Evolutionary conservation across 2,888 invertebrate genomes (phyloP), one percentile per base, ranked within the genome.

Genomic region (Abrostola triplasia): DNA sequence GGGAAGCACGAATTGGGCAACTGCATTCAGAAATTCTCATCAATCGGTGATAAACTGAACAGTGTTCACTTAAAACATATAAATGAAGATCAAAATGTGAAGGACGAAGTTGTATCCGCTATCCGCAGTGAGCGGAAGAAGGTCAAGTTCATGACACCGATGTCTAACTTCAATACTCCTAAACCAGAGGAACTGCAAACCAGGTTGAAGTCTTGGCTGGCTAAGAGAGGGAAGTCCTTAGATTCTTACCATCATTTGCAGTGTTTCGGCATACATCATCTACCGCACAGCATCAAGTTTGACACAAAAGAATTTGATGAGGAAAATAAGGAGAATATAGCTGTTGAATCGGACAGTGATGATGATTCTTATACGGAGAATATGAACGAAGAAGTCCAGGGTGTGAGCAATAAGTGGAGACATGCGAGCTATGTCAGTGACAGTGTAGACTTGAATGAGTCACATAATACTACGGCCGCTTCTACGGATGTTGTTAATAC

Each of bases 291-390:
- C 0, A 13, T 72, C 11, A 62, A 61, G 4, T 79, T 79, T 0
- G 62, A 77, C 47, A 55, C 73, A 35, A 80, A 84, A 6, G 56
- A 76, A 1, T 84, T 84, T 59, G 89, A 92, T 36, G 94, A 95
- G 54, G 95, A 95, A 57, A 90, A 95, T 77, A 95, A 95, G 74
- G 95, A 95, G 66, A 95, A 95, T 73, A 84, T 93, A 56, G 92
- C 93, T 0, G 57, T 92, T 5, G 90, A 92, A 5, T 87, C 90
- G 0, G 93, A 93, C 36, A 89, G 88, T 41, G 94, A 93, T 70
- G 89, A 93, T 76, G 90, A 88, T 6, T 94, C 95, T 0, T 92
- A 82, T 55, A 73, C 79, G 0, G 92, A 94, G 6, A 90, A 85
- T 54, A 88, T 91, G 83, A 91, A 88, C 37, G 84, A 88, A 5